Percentiles rank a stretch among this genome's conserved stretches.
phyloP scores from a whole-genome alignment of 92 coral and sea anemone genomes.

The Palythoa heliodiscus region DNA sequence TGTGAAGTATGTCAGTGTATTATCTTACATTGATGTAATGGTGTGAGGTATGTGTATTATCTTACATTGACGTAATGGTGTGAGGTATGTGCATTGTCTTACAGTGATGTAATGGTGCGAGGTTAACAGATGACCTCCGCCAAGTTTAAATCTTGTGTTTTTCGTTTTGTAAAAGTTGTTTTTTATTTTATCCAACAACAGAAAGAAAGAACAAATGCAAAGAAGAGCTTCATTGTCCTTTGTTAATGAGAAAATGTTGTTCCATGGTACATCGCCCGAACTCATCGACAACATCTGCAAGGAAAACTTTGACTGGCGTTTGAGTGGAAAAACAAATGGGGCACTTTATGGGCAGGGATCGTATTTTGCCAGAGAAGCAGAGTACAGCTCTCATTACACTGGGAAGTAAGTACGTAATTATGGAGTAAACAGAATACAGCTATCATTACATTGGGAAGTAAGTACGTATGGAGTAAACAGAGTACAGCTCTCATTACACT shows the following conservation, averaged over 20 bases:
- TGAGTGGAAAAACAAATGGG: slow-evolving; percentile 50
- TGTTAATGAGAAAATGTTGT: slow-evolving; percentile 66
- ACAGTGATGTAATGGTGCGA: too few species aligned
- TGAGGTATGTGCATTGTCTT: too few species aligned
- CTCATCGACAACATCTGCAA: slow-evolving; percentile 69
- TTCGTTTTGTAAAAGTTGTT: neutral
- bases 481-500: slow-evolving; percentile 58
- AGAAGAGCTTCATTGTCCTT: slow-evolving; percentile 36
- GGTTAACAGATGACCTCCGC: too few species aligned
- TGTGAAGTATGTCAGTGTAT: too few species aligned
- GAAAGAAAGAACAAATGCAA: slow-evolving; percentile 78
- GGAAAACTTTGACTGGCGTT: slow-evolving; percentile 79
- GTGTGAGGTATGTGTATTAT: too few species aligned
- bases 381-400: slow-evolving; percentile 58
- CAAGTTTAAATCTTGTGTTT: too few species aligned
- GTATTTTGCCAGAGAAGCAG: slow-evolving; percentile 74
- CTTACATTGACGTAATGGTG: too few species aligned
- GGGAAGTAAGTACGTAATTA: neutral
- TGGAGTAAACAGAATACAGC: neutral
- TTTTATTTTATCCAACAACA: slow-evolving; percentile 14
- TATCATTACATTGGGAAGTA: slow-evolving; percentile 45
- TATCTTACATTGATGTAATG: too few species aligned
- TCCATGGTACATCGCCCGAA: slow-evolving; percentile 65
- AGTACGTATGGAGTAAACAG: slow-evolving; percentile 59
- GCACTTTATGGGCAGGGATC: slow-evolving; percentile 75